Conservation (phyloP, 2,113 vertebrate species). For the Cyprinodon tularosa region DNA sequence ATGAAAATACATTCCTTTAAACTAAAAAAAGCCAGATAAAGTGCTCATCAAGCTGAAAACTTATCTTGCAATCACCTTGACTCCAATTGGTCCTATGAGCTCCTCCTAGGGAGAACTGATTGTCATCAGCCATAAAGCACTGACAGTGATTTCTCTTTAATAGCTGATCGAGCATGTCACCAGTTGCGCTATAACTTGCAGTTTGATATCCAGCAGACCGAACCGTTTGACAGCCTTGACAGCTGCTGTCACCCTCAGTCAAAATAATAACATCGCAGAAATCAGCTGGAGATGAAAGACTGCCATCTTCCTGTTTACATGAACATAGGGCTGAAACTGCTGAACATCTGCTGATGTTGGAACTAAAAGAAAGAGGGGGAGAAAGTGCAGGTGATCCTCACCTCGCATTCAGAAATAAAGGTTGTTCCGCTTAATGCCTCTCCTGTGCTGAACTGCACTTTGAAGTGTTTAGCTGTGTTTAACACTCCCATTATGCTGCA, state of each 20-base stretch:
- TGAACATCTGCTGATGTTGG: conserved; percentile 37
- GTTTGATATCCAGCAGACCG: conserved; percentile 67
- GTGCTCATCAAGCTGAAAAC: conserved; percentile 1
- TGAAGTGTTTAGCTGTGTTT: conserved; percentile 67
- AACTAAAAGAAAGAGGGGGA: conserved; percentile 5
- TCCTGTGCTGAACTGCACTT: conserved; percentile 43
- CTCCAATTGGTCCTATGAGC: conserved; percentile 28
- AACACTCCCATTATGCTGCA: conserved; percentile 64
- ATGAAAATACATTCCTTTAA: not conserved
- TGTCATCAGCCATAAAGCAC: conserved; percentile 49
- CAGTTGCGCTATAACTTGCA: conserved; percentile 61
- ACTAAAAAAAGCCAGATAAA: conserved; percentile 1
- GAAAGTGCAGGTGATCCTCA: conserved; percentile 31
- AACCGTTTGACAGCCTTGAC: conserved; percentile 65
- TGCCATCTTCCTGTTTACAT: conserved; percentile 22
- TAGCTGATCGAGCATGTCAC: conserved; percentile 72
- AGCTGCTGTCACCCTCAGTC: conserved; percentile 68
- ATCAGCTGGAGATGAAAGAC: conserved; percentile 65
- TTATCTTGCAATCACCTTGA: conserved; percentile 45
- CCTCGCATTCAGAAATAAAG: conserved; percentile 38
- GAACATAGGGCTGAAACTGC: conserved; percentile 9
- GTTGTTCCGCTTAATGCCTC: conserved; percentile 32
- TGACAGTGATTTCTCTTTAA: conserved; percentile 75
- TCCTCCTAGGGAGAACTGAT: conserved; percentile 56
- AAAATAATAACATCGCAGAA: conserved; percentile 60